Evolutionary conservation across 1,140 invertebrate genomes (phyloP).

Genomic region (Macrobrachium rosenbergii): DNA sequence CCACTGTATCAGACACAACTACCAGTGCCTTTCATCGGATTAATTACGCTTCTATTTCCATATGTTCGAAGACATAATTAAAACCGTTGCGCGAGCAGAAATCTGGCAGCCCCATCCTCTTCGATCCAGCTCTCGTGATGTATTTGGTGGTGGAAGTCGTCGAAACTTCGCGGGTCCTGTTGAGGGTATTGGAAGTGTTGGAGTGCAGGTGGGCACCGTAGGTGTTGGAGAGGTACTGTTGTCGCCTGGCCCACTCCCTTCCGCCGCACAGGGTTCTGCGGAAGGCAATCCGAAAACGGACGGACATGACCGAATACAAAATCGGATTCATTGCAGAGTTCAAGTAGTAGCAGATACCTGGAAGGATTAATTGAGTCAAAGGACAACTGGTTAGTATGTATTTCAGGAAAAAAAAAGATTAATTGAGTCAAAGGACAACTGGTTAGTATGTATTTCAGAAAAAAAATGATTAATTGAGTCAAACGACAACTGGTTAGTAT

Average conservation of each 20-base stretch:
- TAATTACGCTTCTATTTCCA: constrained; percentile 47
- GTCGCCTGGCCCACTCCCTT: constrained; percentile 39
- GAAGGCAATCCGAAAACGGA: constrained; percentile 75
- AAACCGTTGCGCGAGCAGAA: constrained; percentile 16
- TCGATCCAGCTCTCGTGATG: not conserved
- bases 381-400: not conserved
- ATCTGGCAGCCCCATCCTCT: not conserved
- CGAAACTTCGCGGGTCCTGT: constrained; percentile 35
- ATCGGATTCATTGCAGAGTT: constrained; percentile 82
- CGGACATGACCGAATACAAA: constrained; percentile 77
- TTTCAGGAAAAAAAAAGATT: not conserved
- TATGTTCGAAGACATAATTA: constrained; percentile 41
- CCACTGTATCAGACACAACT: too few species aligned
- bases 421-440: not conserved
- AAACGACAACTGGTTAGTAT: too few species aligned
- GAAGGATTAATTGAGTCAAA: constrained; percentile 66
- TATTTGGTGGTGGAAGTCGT: constrained; percentile 34
- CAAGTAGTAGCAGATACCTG: constrained; percentile 86
- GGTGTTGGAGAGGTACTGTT: constrained; percentile 49
- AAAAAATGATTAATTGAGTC: too few species aligned
- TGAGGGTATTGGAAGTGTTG: constrained; percentile 46
- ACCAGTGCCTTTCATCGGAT: too few species aligned
- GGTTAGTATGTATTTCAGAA: not conserved
- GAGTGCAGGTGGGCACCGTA: constrained; percentile 29
- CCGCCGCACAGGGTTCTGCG: constrained; percentile 58